Conservation (phyloP, 2,888 invertebrate genomes). For the Acanthosepion esculentum region DNA sequence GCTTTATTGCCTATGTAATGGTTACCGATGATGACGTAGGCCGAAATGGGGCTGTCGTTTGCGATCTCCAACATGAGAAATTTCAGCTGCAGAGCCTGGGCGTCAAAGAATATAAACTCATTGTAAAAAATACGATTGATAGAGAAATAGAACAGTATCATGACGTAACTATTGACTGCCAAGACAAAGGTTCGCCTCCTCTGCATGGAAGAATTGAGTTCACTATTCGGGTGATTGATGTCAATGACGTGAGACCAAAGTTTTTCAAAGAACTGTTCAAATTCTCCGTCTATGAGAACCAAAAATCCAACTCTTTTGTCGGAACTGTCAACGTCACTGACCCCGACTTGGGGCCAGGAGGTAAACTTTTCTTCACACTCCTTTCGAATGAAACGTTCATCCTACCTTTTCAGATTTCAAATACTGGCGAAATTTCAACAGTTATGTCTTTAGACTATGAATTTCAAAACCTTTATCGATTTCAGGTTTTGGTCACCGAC, state of each 20-base stretch:
- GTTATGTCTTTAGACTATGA: neutral
- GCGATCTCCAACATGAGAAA: constrained; percentile 59
- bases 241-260: neutral
- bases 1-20: constrained; percentile 94
- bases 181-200: neutral
- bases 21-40: constrained; percentile 77
- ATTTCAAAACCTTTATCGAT: neutral
- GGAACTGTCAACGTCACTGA: neutral
- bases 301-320: neutral
- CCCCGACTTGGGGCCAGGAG: neutral
- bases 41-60: constrained; percentile 64
- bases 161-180: neutral
- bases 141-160: neutral
- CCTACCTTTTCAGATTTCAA: neutral
- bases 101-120: constrained; percentile 52
- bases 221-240: neutral
- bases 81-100: constrained; percentile 54
- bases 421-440: neutral
- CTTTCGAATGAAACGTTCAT: neutral
- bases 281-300: neutral
- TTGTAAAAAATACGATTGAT: neutral
- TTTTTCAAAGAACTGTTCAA: neutral
- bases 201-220: neutral
- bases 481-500: neutral
- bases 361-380: neutral